phyloP scores from a whole-genome alignment of 2,797 vertebrate species.

The Parauchenoglanis punctatus region DNA sequence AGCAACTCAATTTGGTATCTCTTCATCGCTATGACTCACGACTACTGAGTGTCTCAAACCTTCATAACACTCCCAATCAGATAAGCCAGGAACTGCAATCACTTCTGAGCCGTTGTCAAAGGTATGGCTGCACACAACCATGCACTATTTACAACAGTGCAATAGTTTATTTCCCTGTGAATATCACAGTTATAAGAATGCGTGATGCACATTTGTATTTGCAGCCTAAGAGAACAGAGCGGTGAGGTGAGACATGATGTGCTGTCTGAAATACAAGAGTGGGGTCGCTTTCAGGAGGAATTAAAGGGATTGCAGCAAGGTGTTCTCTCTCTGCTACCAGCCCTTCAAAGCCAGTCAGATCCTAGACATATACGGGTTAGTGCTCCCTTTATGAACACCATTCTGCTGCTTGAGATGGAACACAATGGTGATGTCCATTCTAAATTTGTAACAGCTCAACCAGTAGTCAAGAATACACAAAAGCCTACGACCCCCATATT shows the following conservation, averaged over 20 bases:
- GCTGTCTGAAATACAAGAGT: slow-evolving; percentile 73
- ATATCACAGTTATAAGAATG: not conserved
- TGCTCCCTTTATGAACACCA: slow-evolving; percentile 7
- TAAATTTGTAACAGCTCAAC: not conserved
- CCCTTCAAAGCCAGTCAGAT: slow-evolving; percentile 56
- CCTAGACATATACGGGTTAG: slow-evolving; percentile 73
- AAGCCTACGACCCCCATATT: not conserved
- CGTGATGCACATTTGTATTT: slow-evolving; percentile 2
- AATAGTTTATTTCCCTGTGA: not conserved
- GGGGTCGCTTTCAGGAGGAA: slow-evolving; percentile 70
- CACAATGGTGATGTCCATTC: not conserved
- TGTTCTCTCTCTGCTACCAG: slow-evolving; percentile 52
- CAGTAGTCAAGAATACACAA: not conserved
- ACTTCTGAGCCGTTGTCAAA: slow-evolving; percentile 79
- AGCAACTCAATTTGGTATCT: slow-evolving; percentile 77
- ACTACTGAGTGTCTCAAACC: slow-evolving; percentile 67
- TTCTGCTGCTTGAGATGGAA: not conserved
- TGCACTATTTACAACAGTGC: not conserved
- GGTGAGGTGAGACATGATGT: slow-evolving; percentile 67
- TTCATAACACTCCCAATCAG: slow-evolving; percentile 61
- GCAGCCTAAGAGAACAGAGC: slow-evolving; percentile 66
- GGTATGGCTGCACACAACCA: slow-evolving; percentile 69
- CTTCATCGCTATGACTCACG: slow-evolving; percentile 76
- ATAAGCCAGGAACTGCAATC: slow-evolving; percentile 74
- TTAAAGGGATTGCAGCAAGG: slow-evolving; percentile 69